Percentiles rank a stretch among this genome's conserved stretches.
These are phyloP conservation scores for Momotus momota DNA, from an alignment of 2,797 vertebrate species.

Conservation along the genomic window DNA sequence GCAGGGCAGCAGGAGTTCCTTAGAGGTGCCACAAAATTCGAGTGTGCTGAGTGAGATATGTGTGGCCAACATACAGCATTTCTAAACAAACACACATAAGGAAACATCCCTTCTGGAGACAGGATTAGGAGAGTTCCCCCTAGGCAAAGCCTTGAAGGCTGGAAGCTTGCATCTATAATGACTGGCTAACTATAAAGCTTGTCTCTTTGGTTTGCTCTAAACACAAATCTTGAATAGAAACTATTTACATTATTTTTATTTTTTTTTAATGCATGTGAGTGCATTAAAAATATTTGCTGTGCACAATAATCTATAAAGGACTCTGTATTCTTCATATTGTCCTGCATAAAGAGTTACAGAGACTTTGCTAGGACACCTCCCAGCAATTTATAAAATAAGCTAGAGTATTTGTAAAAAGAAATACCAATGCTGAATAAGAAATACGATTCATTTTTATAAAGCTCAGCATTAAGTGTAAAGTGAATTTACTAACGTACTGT, in stretches of 20 bases:
- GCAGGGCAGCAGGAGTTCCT: background rate
- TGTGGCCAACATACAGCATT: background rate
- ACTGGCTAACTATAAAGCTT: background rate
- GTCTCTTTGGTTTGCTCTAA: background rate
- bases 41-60: background rate
- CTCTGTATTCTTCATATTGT: background rate
- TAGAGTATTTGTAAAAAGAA: background rate
- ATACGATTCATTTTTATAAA: background rate
- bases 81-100: background rate
- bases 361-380: background rate
- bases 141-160: background rate
- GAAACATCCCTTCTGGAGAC: background rate
- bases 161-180: background rate
- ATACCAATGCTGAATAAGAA: background rate
- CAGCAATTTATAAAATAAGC: background rate
- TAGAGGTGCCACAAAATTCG: background rate
- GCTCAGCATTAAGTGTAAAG: background rate
- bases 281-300: fast-evolving
- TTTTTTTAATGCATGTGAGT: background rate
- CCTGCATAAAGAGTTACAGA: background rate
- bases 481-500: background rate
- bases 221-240: background rate
- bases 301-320: background rate
- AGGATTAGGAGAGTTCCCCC: background rate
- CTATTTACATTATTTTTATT: background rate